Evolutionary conservation across 2,113 vertebrate species (phyloP), one percentile per base, ranked within the genome.

Genomic region (Ptilorrhoa leucosticta): DNA sequence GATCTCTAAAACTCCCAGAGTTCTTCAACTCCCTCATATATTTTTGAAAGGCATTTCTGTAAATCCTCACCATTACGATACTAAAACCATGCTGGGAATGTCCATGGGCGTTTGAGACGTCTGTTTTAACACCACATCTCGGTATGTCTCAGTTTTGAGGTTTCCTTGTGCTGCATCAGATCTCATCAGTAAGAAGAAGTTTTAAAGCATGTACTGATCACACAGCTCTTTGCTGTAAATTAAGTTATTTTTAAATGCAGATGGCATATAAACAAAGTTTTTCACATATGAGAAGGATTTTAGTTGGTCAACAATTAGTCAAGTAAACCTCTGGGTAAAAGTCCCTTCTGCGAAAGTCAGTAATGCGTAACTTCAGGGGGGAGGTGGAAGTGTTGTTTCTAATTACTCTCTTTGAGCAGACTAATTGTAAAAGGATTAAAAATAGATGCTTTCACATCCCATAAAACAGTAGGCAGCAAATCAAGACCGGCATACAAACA

Each of bases 401-500:
- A 93, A 91, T 87, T 79, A 53, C 79, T 39, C 37, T 73, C 26
- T 91, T 89, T 28, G 56, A 87, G 45, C 31, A 60, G 33, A 60
- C 51, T 79, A 93, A 88, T 96, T 83, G 37, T 83, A 96, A 96
- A 95, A 90, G 60, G 47, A 89, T 72, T 79, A 84, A 91, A 92
- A 94, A 92, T 88, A 97, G 97, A 73, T n/a, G 66, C 86, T 98
- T 96, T 98, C 98, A 98, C 96, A 98, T 98, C 98, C 97, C 71
- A 97, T 96, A 94, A 96, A 94, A 93, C 61, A n/a, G 50, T 18
- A 83, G 81, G 76, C 82, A 94, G 78, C 82, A 94, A 94, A 93
- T 95, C 75, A 87, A 90, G 65, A 66, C 24, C 40, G 65, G 89
- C 82, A 64, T 58, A 93, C 79, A 73, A 83, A 94, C 68, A 30